Conservation (phyloP, 92 coral and sea anemone genomes). For the Porites lobata region DNA sequence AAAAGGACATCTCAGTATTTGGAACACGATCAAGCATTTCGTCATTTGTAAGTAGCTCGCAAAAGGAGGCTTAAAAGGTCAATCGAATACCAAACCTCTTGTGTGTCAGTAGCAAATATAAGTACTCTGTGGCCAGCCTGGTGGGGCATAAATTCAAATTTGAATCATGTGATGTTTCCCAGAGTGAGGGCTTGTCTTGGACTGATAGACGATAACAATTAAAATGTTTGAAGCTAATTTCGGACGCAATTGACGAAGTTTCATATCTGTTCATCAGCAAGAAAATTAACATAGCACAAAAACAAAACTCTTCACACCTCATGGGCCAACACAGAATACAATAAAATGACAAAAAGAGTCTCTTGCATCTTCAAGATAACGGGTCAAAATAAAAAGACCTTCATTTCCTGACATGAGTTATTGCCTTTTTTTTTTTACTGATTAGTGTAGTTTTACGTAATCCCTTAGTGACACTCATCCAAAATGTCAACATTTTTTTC, state of each 20-base stretch:
- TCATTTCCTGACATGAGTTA: slow-evolving; percentile 28
- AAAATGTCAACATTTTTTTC: slow-evolving; percentile 7
- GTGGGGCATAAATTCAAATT: neutral
- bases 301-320: neutral
- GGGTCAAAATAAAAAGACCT: neutral
- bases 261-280: slow-evolving; percentile 44
- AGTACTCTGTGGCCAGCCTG: neutral
- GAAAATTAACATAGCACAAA: slow-evolving; percentile 26
- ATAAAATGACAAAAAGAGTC: neutral
- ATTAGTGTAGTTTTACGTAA: slow-evolving; percentile 25
- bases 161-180: neutral
- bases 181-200: neutral
- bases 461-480: neutral
- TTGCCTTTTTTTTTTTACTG: slow-evolving; percentile 1
- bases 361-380: slow-evolving; percentile 6
- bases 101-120: neutral
- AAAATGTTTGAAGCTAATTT: slow-evolving; percentile 39
- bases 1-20: slow-evolving; percentile 7
- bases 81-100: neutral
- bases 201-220: neutral
- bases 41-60: neutral
- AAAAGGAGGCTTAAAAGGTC: slow-evolving; percentile 1
- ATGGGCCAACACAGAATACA: slow-evolving; percentile 1
- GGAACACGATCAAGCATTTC: slow-evolving; percentile 22
- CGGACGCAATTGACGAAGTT: slow-evolving; percentile 28